These are phyloP conservation scores for Lutjanus argentimaculatus DNA, from an alignment of 2,797 vertebrate genomes.

Conservation along the genomic window DNA sequence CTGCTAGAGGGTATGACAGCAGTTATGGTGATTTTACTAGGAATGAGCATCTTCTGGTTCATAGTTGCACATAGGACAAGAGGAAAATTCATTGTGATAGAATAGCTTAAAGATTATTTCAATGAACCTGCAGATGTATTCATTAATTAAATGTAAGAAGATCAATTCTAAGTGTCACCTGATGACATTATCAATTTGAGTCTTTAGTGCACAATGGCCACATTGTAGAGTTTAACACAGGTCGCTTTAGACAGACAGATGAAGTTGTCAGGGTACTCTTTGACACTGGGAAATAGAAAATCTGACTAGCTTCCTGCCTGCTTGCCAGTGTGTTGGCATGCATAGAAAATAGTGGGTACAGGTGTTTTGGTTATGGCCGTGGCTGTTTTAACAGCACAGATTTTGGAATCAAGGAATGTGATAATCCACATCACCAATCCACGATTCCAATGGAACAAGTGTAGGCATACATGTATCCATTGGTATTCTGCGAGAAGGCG, in stretches of 20 bases:
- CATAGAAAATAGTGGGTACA: neutral
- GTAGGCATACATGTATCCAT: neutral
- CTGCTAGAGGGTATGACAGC: slow-evolving; percentile 21
- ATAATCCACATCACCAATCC: neutral
- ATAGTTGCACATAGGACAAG: neutral
- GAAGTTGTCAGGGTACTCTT: slow-evolving; percentile 12
- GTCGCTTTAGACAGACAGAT: slow-evolving; percentile 4
- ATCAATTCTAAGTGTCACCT: slow-evolving; percentile 18
- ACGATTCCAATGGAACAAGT: neutral
- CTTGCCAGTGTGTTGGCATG: neutral
- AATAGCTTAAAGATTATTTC: neutral
- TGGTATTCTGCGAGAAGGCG: neutral
- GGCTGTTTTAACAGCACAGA: neutral
- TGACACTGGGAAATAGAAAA: neutral
- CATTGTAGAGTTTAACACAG: neutral
- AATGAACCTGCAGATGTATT: neutral
- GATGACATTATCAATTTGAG: neutral
- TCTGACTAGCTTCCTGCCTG: neutral
- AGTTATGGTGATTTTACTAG: slow-evolving; percentile 18
- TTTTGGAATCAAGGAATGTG: slow-evolving; percentile 7
- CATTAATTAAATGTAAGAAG: slow-evolving; percentile 8
- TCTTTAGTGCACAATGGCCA: neutral
- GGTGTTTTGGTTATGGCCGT: neutral
- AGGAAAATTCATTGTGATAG: neutral
- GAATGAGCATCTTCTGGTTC: slow-evolving; percentile 27